Base-by-base conservation (phyloP, 2,113 vertebrate species). In the Dendropsophus ebraccatus region DNA sequence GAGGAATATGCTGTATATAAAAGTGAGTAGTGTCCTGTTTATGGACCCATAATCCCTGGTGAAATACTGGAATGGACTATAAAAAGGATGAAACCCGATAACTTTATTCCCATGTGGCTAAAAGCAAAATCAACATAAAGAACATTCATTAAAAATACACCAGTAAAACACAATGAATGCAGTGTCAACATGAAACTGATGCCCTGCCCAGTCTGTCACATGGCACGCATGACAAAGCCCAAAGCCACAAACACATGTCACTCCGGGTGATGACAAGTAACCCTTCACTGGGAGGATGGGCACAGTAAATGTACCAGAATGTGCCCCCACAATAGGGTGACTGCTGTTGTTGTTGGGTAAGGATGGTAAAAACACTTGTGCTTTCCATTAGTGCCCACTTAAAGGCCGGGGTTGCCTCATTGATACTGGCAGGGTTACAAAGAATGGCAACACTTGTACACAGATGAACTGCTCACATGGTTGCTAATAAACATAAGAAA, bases 231-330 rank as follows among this genome's bases (percentile, higher is more conserved):
- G 73, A 76, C 73, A 76, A 76, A 76, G 73, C 14, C 28, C 65
- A 35, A 69, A 69, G 65, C 65, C 65, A 69, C 65, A 69, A 69
- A 69, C 65, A 69, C 30, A 32, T 67, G 65, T 35, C 65, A 35
- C 7, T 35, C 32, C 65, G 9, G 12, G 30, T 0, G 30, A 37
- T 69, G 65, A 69, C 65, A 69, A 69, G 17, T 69, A 30, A 67
- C 13, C 62, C 16, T 67, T 67, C 6, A 28, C 5, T 16, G 30
- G 30, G 65, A 35, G 7, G 7, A 21, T 1, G 7, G 32, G 17
- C 4, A 4, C 60, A 28, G n/a, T 60, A 25, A 60, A 30, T 28
- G n/a, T 30, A 30, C 9, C 58, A 12, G 62, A 67, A 32, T 67
- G 62, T 17, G 30, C 62, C 62, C 60, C 62, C 62, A 17, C 25